These are phyloP conservation scores for Trissolcus brochymenae DNA, from an alignment of 2,888 invertebrate genomes.

Conservation along the genomic window DNA sequence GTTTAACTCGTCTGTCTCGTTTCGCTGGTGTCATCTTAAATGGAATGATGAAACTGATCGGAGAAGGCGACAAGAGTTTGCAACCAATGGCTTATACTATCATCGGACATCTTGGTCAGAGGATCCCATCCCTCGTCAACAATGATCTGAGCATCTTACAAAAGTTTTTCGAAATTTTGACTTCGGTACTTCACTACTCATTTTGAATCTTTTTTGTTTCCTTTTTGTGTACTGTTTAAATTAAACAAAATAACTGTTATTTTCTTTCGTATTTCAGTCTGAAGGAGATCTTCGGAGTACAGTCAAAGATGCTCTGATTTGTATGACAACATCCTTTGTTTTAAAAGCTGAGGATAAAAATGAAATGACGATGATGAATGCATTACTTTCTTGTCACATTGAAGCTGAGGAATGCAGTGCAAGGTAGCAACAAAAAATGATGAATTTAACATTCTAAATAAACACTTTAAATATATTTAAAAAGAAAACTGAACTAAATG, in stretches of 20 bases:
- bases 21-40: slow-evolving; percentile 85
- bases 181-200: slow-evolving; percentile 70
- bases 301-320: slow-evolving; percentile 70
- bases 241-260: neutral
- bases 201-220: slow-evolving; percentile 1
- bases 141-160: slow-evolving; percentile 81
- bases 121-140: slow-evolving; percentile 81
- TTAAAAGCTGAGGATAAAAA: slow-evolving; percentile 69
- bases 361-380: slow-evolving; percentile 79
- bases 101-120: slow-evolving; percentile 82
- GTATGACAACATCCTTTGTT: slow-evolving; percentile 71
- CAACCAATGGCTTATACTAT: slow-evolving; percentile 85
- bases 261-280: slow-evolving; percentile 59
- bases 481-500: too few relatives aligned
- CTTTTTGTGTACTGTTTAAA: too few relatives aligned
- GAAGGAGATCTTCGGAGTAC: slow-evolving; percentile 70
- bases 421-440: slow-evolving; percentile 60
- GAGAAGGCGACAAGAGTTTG: slow-evolving; percentile 81
- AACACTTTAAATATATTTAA: too few relatives aligned
- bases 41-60: slow-evolving; percentile 84
- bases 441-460: too few relatives aligned
- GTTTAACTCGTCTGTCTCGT: slow-evolving; percentile 80
- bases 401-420: slow-evolving; percentile 83
- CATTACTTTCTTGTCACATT: slow-evolving; percentile 85
- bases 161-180: slow-evolving; percentile 78